Percentiles rank a stretch among this genome's conserved stretches.
phyloP scores from a whole-genome alignment of 2,888 invertebrate genomes.

The Mylabris sibirica region DNA sequence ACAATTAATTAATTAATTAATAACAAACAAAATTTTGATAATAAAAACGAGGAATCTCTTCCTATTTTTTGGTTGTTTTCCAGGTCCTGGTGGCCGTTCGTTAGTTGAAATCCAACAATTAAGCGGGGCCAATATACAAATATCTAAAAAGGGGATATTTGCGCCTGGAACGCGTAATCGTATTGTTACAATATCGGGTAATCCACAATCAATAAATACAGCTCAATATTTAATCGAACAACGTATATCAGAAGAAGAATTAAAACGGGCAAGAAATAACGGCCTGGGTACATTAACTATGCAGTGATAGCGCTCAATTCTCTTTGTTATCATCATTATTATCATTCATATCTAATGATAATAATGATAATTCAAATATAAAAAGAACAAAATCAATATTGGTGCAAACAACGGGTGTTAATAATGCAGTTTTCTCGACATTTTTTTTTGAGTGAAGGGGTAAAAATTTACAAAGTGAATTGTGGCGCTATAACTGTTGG shows the following conservation, averaged over 20 bases:
- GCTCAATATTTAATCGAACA: slow-evolving; percentile 97
- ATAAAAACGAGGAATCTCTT: neutral
- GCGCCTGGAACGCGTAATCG: slow-evolving; percentile 97
- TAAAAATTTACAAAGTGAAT: too few relatives aligned
- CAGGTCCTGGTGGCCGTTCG: slow-evolving; percentile 92
- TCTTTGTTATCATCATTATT: neutral
- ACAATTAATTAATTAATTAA: neutral
- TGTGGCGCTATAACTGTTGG: too few relatives aligned
- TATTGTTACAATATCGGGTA: slow-evolving; percentile 94
- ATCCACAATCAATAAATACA: slow-evolving; percentile 85
- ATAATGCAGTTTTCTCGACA: too few relatives aligned
- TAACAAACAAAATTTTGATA: neutral
- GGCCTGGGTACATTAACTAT: slow-evolving; percentile 67
- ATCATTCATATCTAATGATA: neutral
- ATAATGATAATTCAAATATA: too few relatives aligned
- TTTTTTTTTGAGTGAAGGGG: too few relatives aligned
- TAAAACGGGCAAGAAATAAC: slow-evolving; percentile 92
- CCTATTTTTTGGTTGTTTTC: slow-evolving; percentile 20
- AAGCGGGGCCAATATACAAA: slow-evolving; percentile 97
- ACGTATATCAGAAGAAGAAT: slow-evolving; percentile 94
- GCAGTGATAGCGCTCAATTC: slow-evolving; percentile 65
- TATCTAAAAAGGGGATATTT: slow-evolving; percentile 97
- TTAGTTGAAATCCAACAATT: slow-evolving; percentile 97
- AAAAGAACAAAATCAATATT: neutral
- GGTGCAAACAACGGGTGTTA: neutral